Base-by-base conservation (phyloP, 2,797 vertebrate species). In the Dendrocincla fuliginosa region DNA sequence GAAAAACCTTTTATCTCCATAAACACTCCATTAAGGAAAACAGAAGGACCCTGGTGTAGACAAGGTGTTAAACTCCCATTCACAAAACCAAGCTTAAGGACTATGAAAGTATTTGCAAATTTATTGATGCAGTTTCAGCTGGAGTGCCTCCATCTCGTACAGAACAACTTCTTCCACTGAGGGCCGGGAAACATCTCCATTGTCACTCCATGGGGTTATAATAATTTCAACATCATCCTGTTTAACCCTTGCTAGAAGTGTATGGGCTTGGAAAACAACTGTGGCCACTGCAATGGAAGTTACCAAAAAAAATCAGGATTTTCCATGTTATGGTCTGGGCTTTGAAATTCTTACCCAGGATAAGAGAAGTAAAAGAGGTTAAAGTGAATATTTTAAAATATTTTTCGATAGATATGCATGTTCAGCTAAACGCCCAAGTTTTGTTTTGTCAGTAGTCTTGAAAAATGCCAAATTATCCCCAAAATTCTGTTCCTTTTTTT, bases 41-140 rank as follows among this genome's bases (percentile, higher is more conserved):
- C 3, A 59, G 46, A 41, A 65, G n/a, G 39, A 27, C 1, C 0
- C 9, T 16, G 41, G 27, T 1, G 4, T 20, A 63, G 37, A 41
- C 27, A 61, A 20, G 18, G 14, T 46, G 23, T 9, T 52, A 5
- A 79, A 75, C 42, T 68, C 65, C 32, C 24, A 23, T 15, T 79
- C 60, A 44, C 44, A 73, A 78, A 70, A 50, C 16, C 28, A 78
- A 50, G n/a, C 13, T 65, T 55, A 82, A 42, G 7, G 17, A 20
- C 24, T 20, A 13, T 2, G 24, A 47, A 50, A 78, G 47, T 9
- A 49, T 9, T 39, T 30, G 22, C 50, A 50, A 47, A 61, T 47
- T 23, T 55, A 14, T 11, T 49, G 20, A 16, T 6, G 28, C 24
- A 46, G 27, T 70, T 73, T 84, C 74, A 92, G 0, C 41, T 8